phyloP scores from a whole-genome alignment of 2,888 invertebrate species.

The Volucella bombylans region DNA sequence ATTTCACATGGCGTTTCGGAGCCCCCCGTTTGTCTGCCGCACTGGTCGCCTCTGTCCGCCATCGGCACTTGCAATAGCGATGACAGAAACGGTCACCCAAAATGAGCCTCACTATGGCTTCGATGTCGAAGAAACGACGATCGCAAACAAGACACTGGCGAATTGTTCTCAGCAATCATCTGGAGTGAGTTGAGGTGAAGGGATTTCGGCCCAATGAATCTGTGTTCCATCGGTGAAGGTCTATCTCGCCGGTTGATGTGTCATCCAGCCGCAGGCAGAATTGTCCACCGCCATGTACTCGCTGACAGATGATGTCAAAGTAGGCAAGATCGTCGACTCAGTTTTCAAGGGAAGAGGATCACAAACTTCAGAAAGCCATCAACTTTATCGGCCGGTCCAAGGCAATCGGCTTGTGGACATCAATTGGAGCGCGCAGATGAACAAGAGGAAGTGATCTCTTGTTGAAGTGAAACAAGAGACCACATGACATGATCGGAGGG shows the following conservation, averaged over 20 bases:
- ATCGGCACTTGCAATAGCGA: conserved; percentile 13
- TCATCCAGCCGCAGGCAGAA: conserved; percentile 56
- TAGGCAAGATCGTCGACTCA: conserved; percentile 65
- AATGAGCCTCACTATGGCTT: background rate
- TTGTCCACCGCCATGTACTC: conserved; percentile 64
- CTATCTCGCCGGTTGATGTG: conserved; percentile 54
- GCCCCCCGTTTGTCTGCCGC: conserved; percentile 10
- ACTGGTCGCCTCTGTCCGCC: background rate
- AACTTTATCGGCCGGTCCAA: conserved; percentile 50
- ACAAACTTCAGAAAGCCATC: conserved; percentile 61
- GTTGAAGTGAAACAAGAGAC: conserved; percentile 54
- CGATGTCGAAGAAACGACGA: conserved; percentile 20
- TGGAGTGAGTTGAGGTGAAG: background rate
- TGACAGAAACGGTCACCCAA: conserved; percentile 55
- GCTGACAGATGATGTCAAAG: conserved; percentile 73
- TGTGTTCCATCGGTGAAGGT: conserved; percentile 52
- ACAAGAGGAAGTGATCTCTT: background rate
- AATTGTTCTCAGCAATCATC: conserved; percentile 59
- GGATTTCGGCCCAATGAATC: conserved; percentile 22
- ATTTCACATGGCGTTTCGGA: conserved; percentile 74
- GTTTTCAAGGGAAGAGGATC: conserved; percentile 19
- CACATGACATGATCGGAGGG: conserved; percentile 73
- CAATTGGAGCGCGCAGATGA: background rate
- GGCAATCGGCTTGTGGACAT: conserved; percentile 15
- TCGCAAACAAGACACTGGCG: conserved; percentile 41